Percentiles rank a stretch among this genome's conserved stretches.
These are phyloP conservation scores for Steinernema feltiae DNA, from an alignment of 1,140 invertebrate species.

Conservation along the genomic window DNA sequence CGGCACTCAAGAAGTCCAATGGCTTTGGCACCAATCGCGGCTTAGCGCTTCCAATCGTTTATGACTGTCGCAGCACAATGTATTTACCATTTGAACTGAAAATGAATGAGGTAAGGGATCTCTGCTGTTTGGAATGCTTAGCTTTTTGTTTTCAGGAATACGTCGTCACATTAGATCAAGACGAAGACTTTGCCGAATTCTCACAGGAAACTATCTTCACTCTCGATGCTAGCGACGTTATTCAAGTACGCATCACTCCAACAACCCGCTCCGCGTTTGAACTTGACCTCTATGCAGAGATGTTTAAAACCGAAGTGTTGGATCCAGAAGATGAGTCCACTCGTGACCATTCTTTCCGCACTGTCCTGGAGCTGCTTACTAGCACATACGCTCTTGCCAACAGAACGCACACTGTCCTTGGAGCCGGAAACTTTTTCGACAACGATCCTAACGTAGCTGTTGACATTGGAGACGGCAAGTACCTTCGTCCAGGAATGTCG, in stretches of 20 bases:
- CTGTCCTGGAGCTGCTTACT: neutral
- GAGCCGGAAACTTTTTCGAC: neutral
- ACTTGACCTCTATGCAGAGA: neutral
- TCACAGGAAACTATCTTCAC: neutral
- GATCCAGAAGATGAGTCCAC: neutral
- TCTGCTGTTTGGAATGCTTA: neutral
- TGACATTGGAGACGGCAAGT: neutral
- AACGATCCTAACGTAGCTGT: neutral
- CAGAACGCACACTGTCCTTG: neutral
- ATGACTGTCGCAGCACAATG: neutral
- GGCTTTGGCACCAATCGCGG: neutral
- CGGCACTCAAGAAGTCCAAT: neutral
- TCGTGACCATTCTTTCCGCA: conserved; percentile 3
- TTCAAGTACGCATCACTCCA: neutral
- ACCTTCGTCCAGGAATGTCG: neutral
- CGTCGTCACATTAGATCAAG: neutral
- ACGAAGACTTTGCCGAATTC: neutral
- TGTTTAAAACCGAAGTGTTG: neutral
- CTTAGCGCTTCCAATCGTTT: neutral
- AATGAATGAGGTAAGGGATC: neutral
- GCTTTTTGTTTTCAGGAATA: neutral
- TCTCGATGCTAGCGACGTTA: neutral
- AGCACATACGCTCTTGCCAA: neutral
- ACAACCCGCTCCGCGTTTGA: neutral
- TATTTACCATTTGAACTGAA: neutral